Conservation (phyloP, 2,113 vertebrate species). For the Lophochroa leadbeateri region DNA sequence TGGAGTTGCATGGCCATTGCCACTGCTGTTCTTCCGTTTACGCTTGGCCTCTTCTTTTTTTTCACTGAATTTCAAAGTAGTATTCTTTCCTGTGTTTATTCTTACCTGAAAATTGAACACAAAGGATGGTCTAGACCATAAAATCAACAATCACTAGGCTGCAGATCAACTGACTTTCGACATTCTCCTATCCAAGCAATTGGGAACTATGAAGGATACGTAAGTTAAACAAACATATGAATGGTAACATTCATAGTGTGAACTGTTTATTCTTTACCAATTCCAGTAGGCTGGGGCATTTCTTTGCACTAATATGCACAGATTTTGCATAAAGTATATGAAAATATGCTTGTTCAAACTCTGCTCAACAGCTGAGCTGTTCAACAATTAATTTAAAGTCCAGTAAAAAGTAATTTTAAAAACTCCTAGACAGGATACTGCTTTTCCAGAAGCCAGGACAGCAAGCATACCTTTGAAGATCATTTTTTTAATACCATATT, state of each 20-base stretch:
- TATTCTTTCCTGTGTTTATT: conserved; percentile 98
- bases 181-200: not conserved
- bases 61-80: conserved; percentile 94
- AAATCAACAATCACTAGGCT: conserved; percentile 2
- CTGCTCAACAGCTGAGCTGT: not conserved
- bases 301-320: not conserved
- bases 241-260: not conserved
- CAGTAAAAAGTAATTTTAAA: not conserved
- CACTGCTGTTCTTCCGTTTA: conserved; percentile 86
- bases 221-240: not conserved
- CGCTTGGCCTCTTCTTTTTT: conserved; percentile 92
- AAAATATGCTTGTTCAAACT: not conserved
- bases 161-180: not conserved
- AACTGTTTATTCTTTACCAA: not conserved
- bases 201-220: not conserved
- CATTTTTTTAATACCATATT: not conserved
- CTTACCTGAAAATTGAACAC: conserved; percentile 84
- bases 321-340: not conserved
- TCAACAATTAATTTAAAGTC: not conserved
- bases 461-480: not conserved
- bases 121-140: conserved; percentile 18
- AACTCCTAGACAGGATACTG: not conserved
- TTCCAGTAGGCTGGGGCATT: not conserved
- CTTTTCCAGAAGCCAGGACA: not conserved
- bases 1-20: conserved; percentile 79